Evolutionary conservation across 2,888 invertebrate genomes (phyloP), one percentile per base, ranked within the genome.

Genomic region (Rhingia campestris): DNA sequence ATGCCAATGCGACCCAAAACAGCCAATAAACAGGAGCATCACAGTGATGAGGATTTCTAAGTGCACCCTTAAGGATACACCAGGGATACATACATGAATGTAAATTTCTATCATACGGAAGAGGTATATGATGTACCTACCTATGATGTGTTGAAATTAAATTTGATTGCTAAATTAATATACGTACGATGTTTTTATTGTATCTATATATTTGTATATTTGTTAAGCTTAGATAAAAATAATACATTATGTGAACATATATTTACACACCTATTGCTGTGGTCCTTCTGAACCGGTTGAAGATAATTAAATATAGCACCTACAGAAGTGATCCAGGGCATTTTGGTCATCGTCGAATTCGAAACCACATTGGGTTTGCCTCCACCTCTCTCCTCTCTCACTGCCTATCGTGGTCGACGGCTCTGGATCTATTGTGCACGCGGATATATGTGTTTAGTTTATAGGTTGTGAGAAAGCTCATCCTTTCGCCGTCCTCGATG

Each of bases 31-130:
- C 88, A 88, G 58, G 91, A 91, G 47, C 89, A 89, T 64, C 89
- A 89, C 59, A 91, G 91, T 73, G 91, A 91, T 77, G 91, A 91
- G 86, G 91, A 91, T 66, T 90, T 91, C 74, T 91, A 88, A 86
- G 9, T 22, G 6, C 43, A 30, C 35, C 32, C 37, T 10, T 12
- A 0, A 73, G n/a, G 39, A 37, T 39, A 12, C 53, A 4, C 2
- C 39, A 10, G 35, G 33, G 4, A 56, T 32, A 56, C 33, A 37
- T 6, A 35, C 63, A 22, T 22, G 22, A 22, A 22, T 22, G 22
- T 22, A 22, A 22, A 22, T 22, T 22, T 2, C 22, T 22, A 22
- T 22, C 22, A 1, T 22, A 22, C 22, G 22, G 22, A 1, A 22
- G 22, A 22, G 1, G 22, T 22, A 22, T 22, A 22, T 22, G 2